Conservation (phyloP, 2,797 vertebrate genomes). For the Epinephelus malabaricus region DNA sequence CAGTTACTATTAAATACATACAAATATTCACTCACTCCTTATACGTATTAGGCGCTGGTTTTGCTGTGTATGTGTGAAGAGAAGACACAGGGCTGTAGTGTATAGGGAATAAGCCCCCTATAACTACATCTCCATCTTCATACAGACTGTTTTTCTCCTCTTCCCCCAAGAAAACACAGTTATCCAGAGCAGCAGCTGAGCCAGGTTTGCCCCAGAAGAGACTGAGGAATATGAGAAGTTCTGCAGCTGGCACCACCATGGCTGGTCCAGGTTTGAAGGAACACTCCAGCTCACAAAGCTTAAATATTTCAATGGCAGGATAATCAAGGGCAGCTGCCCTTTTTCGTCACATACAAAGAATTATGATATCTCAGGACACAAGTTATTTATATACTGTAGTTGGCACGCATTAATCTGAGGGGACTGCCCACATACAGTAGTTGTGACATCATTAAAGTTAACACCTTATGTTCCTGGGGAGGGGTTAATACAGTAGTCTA, state of each 20-base stretch:
- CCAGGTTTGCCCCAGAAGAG: slow-evolving; percentile 23
- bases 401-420: not conserved
- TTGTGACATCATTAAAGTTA: slow-evolving; percentile 24
- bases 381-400: slow-evolving; percentile 37
- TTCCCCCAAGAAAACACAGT: slow-evolving; percentile 77
- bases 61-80: slow-evolving; percentile 61
- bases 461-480: not conserved
- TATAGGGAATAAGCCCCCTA: slow-evolving; percentile 83
- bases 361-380: slow-evolving; percentile 3
- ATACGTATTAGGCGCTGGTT: slow-evolving; percentile 69
- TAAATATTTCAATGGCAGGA: not conserved
- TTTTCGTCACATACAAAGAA: not conserved
- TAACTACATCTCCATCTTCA: slow-evolving; percentile 79
- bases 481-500: not conserved
- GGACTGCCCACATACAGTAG: slow-evolving; percentile 27
- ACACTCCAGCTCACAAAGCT: not conserved
- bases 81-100: slow-evolving; percentile 76
- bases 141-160: slow-evolving; percentile 73
- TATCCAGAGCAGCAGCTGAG: slow-evolving; percentile 33
- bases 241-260: slow-evolving; percentile 46
- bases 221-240: slow-evolving; percentile 42
- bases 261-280: slow-evolving; percentile 14
- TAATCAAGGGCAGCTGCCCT: not conserved
- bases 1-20: not conserved
- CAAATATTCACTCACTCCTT: slow-evolving; percentile 75